Evolutionary conservation across 2,888 invertebrate species (phyloP), one percentile per base, ranked within the genome.

Genomic region (Apodemia mormo): DNA sequence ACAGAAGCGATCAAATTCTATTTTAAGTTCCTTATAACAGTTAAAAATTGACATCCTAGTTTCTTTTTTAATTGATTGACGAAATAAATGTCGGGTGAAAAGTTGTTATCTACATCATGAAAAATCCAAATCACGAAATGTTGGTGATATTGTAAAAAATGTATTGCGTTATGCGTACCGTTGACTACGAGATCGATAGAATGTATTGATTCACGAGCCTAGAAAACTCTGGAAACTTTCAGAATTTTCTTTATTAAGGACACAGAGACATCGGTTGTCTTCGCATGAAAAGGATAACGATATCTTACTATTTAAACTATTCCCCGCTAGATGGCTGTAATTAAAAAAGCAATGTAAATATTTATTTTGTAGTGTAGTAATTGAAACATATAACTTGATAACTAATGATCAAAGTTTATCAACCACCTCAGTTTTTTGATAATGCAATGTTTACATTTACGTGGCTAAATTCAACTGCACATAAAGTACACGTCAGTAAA

Each of bases 241-340:
- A 30, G 69, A 49, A 5, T 49, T 49, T 49, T 52, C 56, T 1
- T n/a, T 30, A n/a, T 10, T 40, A 40, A 40, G 56, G 12, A 22
- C 52, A 40, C 52, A 12, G 37, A 5, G 9, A 7, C 40, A 40
- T 10, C n/a, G 30, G 3, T 49, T 70, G 69, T 66, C 54, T 49
- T 54, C 58, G 54, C 68, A 49, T 56, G 61, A 30, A 70, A 70
- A 68, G 72, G 68, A 72, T 61, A 71, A n/a, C 4, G 37, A 61
- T 30, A 2, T 43, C 14, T 22, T 22, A 22, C 10, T 69, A 65
- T 58, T 52, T 67, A 65, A 66, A 64, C 75, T 74, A 75, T 67
- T 75, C 64, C 8, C 66, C 75, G 49, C 66, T 67, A 75, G 77
- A 73, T 74, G 77, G 67, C 76, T 61, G n/a, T 68, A n/a, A 61